Evolutionary conservation across 1,140 invertebrate genomes (phyloP).

Genomic region (Drosophila triauraria): DNA sequence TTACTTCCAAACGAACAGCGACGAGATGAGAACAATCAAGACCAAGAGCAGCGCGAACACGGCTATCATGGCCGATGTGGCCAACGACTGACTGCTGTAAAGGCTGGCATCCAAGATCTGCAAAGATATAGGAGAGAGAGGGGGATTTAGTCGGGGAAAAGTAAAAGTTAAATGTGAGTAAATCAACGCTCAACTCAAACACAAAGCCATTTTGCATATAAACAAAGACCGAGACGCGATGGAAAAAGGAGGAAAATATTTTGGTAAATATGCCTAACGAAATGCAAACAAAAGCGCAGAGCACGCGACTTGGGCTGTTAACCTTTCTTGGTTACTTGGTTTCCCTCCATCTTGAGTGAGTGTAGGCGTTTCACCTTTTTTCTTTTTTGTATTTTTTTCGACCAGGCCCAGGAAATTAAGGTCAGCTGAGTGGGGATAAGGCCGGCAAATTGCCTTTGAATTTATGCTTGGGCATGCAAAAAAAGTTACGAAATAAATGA

Average conservation of each 20-base stretch:
- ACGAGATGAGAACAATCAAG: slow-evolving; percentile 90
- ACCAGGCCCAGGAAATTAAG: slow-evolving; percentile 46
- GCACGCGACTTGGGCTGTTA: slow-evolving; percentile 66
- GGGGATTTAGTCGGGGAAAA: slow-evolving; percentile 56
- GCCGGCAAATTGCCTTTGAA: slow-evolving; percentile 55
- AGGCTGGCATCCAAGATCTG: slow-evolving; percentile 93
- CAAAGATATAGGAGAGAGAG: slow-evolving; percentile 85
- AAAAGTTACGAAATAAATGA: slow-evolving; percentile 27
- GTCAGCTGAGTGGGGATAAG: slow-evolving; percentile 43
- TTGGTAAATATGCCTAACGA: slow-evolving; percentile 81
- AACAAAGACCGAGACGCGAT: slow-evolving; percentile 37
- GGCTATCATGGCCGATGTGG: slow-evolving; percentile 91
- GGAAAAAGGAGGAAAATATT: slow-evolving; percentile 49
- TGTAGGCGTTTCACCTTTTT: slow-evolving; percentile 49
- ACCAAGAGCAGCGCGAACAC: slow-evolving; percentile 90
- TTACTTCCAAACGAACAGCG: slow-evolving; percentile 93
- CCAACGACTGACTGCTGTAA: slow-evolving; percentile 90
- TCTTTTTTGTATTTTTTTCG: slow-evolving; percentile 3
- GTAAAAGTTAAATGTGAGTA: slow-evolving; percentile 65
- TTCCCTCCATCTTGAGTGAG: slow-evolving; percentile 5
- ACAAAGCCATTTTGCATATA: slow-evolving; percentile 79
- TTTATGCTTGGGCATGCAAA: slow-evolving; percentile 55
- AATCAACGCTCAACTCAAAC: slow-evolving; percentile 70
- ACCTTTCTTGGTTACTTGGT: slow-evolving; percentile 63
- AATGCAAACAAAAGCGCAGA: slow-evolving; percentile 79